Evolutionary conservation across 2,113 vertebrate species (phyloP).

Genomic region (Podarcis muralis): DNA sequence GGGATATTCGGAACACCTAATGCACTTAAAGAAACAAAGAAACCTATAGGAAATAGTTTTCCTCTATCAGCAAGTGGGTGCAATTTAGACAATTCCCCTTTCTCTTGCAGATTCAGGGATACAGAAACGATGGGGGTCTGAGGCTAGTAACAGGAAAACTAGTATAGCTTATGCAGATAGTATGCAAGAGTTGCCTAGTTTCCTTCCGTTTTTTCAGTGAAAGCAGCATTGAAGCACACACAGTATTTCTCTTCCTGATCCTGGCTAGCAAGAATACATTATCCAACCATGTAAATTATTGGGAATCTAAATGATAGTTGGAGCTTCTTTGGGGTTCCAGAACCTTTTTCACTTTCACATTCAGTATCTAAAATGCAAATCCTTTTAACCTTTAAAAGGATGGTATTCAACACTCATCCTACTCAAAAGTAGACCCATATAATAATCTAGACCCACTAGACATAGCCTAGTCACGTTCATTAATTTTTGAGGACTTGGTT

Average conservation of each 20-base stretch:
- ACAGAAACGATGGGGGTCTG: not conserved
- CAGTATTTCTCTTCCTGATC: not conserved
- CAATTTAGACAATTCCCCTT: not conserved
- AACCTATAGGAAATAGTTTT: too few relatives aligned
- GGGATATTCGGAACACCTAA: too few relatives aligned
- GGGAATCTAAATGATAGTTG: not conserved
- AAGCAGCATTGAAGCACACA: not conserved
- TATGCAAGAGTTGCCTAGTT: not conserved
- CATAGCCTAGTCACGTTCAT: not conserved
- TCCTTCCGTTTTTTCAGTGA: not conserved
- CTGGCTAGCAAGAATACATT: not conserved
- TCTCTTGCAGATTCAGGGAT: not conserved
- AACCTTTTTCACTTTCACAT: not conserved
- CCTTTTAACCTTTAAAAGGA: too few relatives aligned
- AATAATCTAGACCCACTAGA: not conserved
- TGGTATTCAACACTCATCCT: too few relatives aligned
- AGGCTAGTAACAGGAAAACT: not conserved
- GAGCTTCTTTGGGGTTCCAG: not conserved
- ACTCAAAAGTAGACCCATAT: too few relatives aligned
- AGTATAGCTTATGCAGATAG: not conserved
- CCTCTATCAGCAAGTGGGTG: too few relatives aligned
- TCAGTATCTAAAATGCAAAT: not conserved
- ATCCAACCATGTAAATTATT: not conserved
- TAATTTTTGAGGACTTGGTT: not conserved
- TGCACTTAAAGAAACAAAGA: too few relatives aligned